A percentile compares a stretch with the other conserved stretches of the same genome.
Conservation (phyloP, 2,797 vertebrate genomes). For the Rhinella marina region DNA sequence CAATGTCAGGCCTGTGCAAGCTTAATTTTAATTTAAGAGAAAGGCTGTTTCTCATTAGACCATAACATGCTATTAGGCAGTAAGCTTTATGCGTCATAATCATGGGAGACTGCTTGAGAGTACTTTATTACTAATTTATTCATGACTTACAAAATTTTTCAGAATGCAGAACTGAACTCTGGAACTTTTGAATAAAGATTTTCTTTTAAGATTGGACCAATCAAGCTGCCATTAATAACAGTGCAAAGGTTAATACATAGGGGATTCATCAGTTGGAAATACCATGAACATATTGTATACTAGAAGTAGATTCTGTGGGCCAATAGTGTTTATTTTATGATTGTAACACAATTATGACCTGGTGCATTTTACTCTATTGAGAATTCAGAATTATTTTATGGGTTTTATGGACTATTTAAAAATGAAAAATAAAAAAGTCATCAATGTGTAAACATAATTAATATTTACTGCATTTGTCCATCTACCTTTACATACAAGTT, state of each 20-base stretch:
- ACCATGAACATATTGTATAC: background rate
- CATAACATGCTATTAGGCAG: conserved; percentile 60
- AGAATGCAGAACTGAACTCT: conserved; percentile 51
- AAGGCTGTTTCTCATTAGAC: conserved; percentile 62
- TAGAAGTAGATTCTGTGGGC: conserved; percentile 3
- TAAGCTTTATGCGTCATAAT: conserved; percentile 62
- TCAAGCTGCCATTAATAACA: conserved; percentile 54
- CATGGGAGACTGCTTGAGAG: conserved; percentile 59
- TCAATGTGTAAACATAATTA: background rate
- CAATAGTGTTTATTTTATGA: conserved; percentile 31
- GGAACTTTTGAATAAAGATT: conserved; percentile 62
- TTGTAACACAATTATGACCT: background rate
- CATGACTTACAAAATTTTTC: conserved; percentile 59
- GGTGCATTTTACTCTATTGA: background rate
- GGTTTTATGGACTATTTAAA: background rate
- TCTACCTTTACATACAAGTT: background rate
- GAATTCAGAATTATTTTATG: background rate
- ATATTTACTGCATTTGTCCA: background rate
- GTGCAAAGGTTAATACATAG: conserved; percentile 55
- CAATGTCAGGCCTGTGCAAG: conserved; percentile 40
- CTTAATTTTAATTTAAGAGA: conserved; percentile 60
- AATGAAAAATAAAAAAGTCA: background rate
- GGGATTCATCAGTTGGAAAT: conserved; percentile 34
- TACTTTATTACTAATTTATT: conserved; percentile 63
- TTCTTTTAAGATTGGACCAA: conserved; percentile 58